phyloP scores from a whole-genome alignment of 2,797 vertebrate species.

The Sebastes kiyomatsui region DNA sequence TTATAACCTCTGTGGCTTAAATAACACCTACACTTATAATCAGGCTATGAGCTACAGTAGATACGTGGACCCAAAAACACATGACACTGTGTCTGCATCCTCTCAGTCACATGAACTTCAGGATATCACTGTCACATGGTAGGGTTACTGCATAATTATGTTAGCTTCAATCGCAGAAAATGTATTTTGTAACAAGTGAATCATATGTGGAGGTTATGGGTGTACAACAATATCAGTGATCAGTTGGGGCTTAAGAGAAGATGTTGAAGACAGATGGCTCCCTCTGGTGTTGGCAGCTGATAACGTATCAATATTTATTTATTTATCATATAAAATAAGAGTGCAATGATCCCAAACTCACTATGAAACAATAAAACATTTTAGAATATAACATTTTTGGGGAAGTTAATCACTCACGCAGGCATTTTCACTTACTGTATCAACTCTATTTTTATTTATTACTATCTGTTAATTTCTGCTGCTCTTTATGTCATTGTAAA shows the following conservation, averaged over 20 bases:
- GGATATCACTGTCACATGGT: not conserved
- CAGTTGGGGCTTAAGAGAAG: not conserved
- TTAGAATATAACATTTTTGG: not conserved
- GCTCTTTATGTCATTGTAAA: too few species aligned
- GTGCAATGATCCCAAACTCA: not conserved
- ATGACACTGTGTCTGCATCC: not conserved
- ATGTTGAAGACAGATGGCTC: constrained; percentile 39
- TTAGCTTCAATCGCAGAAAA: not conserved
- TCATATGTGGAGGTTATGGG: not conserved
- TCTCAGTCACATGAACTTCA: not conserved
- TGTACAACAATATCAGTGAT: not conserved
- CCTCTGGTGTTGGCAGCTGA: constrained; percentile 56
- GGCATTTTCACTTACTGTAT: not conserved
- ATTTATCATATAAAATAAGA: not conserved
- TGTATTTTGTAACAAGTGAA: not conserved
- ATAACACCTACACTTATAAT: not conserved
- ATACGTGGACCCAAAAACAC: not conserved
- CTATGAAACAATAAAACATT: not conserved
- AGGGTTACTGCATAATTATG: not conserved
- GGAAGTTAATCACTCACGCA: not conserved
- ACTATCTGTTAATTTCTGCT: too few species aligned
- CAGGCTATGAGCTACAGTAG: not conserved
- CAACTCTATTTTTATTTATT: too few species aligned
- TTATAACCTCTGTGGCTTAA: not conserved
- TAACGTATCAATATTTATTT: not conserved